Conservation (phyloP, 1,140 invertebrate genomes). For the Drosophila lowei region DNA sequence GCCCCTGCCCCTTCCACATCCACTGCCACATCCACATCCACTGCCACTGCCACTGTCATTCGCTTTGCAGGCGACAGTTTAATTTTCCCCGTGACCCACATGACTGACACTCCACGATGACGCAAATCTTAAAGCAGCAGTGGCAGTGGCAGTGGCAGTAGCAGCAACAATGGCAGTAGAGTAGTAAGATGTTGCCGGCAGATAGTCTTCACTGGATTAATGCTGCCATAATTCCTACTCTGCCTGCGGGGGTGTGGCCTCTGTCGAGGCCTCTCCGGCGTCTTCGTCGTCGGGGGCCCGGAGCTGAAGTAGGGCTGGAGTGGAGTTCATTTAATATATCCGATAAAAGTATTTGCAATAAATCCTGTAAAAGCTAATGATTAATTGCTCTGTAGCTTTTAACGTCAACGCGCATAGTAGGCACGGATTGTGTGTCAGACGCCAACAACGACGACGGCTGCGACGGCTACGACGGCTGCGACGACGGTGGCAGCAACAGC, state of each 20-base stretch:
- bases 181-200: constrained; percentile 66
- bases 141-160: background rate
- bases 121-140: constrained; percentile 74
- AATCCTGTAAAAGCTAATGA: constrained; percentile 82
- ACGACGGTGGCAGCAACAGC: constrained; percentile 9
- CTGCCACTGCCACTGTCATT: background rate
- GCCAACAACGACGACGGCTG: constrained; percentile 29
- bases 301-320: constrained; percentile 2
- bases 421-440: constrained; percentile 77
- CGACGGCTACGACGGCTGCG: constrained; percentile 15
- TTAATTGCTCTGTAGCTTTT: constrained; percentile 81
- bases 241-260: constrained; percentile 47
- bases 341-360: constrained; percentile 82
- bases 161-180: constrained; percentile 23
- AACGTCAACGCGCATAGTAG: constrained; percentile 77
- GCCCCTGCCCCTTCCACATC: background rate
- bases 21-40: background rate
- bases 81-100: constrained; percentile 61
- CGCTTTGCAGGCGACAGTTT: constrained; percentile 30
- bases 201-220: constrained; percentile 78
- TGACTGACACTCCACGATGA: constrained; percentile 61
- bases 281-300: too few relatives aligned
- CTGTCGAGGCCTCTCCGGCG: constrained; percentile 8
- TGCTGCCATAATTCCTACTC: constrained; percentile 74
- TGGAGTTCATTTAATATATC: constrained; percentile 82